These are phyloP conservation scores for Leucania comma DNA, from an alignment of 2,888 invertebrate genomes.

Conservation along the genomic window DNA sequence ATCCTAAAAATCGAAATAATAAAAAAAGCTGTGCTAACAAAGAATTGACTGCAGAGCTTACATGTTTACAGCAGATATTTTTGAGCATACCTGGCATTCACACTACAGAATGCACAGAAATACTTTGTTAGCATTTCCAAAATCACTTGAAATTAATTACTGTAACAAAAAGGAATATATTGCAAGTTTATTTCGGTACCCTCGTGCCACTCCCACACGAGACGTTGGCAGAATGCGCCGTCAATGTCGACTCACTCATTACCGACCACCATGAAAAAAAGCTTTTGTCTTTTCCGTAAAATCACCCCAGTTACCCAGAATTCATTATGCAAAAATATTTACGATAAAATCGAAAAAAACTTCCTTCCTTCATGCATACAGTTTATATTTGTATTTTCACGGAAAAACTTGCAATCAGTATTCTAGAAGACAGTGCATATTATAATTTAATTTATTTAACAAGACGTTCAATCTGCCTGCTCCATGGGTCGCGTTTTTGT, in stretches of 20 bases:
- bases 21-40: constrained; percentile 10
- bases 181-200: constrained; percentile 49
- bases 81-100: background rate
- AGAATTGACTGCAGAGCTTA: background rate
- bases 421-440: constrained; percentile 1
- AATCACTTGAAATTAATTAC: constrained; percentile 27
- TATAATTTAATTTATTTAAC: constrained; percentile 13
- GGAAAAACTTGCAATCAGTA: background rate
- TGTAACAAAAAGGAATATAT: constrained; percentile 29
- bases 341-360: background rate
- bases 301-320: background rate
- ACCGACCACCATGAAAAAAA: constrained; percentile 20
- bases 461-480: constrained; percentile 20
- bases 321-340: constrained; percentile 19
- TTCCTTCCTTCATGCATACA: constrained; percentile 29
- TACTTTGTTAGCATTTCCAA: background rate
- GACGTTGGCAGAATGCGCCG: constrained; percentile 54
- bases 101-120: background rate
- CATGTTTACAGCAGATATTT: constrained; percentile 1
- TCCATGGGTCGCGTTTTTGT: constrained; percentile 3
- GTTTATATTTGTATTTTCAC: constrained; percentile 9
- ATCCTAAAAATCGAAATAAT: background rate
- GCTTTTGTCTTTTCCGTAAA: constrained; percentile 16
- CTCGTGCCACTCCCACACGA: constrained; percentile 52
- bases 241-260: constrained; percentile 32